A percentile compares a stretch with the other conserved stretches of the same genome.
These are phyloP conservation scores for Sepiola atlantica DNA, from an alignment of 2,888 invertebrate genomes.

Conservation along the genomic window DNA sequence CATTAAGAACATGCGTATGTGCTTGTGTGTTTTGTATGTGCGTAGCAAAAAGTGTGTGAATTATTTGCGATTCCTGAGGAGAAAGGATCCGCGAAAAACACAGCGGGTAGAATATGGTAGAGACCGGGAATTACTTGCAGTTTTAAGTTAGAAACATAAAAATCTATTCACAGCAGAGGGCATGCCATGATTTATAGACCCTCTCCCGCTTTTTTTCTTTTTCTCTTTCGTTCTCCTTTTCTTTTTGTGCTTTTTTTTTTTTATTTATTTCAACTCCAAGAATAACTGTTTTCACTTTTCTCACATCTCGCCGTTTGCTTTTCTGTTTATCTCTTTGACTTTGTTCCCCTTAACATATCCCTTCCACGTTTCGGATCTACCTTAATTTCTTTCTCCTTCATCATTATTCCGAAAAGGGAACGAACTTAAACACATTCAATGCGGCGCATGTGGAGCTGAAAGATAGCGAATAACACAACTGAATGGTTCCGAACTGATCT, in stretches of 20 bases:
- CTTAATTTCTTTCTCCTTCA: background rate
- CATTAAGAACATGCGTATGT: background rate
- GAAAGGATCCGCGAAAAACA: background rate
- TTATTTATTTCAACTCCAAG: background rate
- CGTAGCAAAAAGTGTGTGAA: background rate
- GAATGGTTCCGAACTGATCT: background rate
- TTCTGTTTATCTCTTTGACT: background rate
- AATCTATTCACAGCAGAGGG: background rate
- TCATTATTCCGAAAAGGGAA: background rate
- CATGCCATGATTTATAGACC: slow-evolving; percentile 9
- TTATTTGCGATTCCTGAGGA: background rate
- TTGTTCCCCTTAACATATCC: background rate
- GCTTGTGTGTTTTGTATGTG: background rate
- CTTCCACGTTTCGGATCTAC: background rate
- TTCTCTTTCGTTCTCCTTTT: background rate
- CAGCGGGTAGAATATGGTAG: background rate
- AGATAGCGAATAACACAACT: background rate
- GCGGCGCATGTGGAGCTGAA: background rate
- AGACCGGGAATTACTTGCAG: slow-evolving; percentile 22
- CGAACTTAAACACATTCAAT: background rate
- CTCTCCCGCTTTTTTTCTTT: background rate
- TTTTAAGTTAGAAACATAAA: background rate
- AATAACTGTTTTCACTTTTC: background rate
- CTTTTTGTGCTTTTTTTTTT: background rate
- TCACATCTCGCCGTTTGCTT: background rate